Conservation (phyloP, 2,797 vertebrate species). For the Myripristis murdjan region DNA sequence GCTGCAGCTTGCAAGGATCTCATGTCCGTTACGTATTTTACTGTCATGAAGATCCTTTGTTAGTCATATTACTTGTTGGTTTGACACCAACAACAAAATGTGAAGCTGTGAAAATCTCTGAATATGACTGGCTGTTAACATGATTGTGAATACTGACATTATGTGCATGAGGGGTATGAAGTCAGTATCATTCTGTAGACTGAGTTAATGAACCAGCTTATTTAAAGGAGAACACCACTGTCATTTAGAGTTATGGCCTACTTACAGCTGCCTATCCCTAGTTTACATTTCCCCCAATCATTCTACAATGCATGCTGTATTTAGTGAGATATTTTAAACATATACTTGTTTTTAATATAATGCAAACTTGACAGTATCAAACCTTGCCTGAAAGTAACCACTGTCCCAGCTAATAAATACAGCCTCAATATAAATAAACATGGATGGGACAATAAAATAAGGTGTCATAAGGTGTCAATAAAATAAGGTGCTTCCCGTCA, state of each 20-base stretch:
- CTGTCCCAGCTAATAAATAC: no score
- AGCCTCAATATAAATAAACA: no score
- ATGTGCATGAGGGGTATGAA: not conserved
- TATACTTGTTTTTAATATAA: no score
- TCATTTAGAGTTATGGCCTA: not conserved
- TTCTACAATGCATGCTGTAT: no score
- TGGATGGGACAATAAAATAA: no score
- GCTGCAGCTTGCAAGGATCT: constrained; percentile 1
- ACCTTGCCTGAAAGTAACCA: no score
- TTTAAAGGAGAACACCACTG: not conserved
- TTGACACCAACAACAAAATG: constrained; percentile 13
- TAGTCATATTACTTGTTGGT: constrained; percentile 24
- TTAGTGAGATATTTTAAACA: no score
- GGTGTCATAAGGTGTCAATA: no score
- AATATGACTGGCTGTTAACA: not conserved
- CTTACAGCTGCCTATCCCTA: no score
- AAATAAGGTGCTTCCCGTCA: no score
- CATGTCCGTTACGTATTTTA: not conserved
- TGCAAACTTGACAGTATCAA: no score
- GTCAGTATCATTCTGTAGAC: not conserved
- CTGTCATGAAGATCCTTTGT: constrained; percentile 20
- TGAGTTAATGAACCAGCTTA: not conserved
- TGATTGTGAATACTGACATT: not conserved
- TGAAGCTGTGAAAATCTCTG: not conserved
- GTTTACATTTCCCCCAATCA: no score